Conservation (phyloP, 1,140 invertebrate species). For the Tetragonula clypearis region DNA sequence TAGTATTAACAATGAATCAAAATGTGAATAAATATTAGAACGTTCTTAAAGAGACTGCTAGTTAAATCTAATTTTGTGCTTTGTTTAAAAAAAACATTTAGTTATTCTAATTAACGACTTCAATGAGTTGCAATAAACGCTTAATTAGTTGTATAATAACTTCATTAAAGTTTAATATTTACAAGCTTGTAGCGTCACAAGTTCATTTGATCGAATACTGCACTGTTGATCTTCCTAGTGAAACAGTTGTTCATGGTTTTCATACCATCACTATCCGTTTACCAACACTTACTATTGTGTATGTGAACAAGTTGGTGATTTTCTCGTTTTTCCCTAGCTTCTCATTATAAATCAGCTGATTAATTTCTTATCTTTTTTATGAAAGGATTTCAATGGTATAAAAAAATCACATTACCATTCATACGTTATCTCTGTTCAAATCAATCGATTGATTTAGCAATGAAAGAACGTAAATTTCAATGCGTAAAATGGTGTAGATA, state of each 20-base stretch:
- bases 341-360: conserved; percentile 1
- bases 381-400: background rate
- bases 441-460: background rate
- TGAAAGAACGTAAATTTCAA: conserved; percentile 1
- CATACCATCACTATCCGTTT: conserved; percentile 11
- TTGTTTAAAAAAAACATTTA: conserved; percentile 6
- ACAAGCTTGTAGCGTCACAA: conserved; percentile 13
- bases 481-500: background rate
- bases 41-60: background rate
- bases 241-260: conserved; percentile 19
- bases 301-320: background rate
- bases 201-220: conserved; percentile 12
- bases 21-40: background rate
- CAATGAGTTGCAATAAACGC: background rate
- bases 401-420: background rate
- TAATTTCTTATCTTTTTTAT: background rate
- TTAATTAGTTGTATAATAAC: conserved; percentile 13
- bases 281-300: conserved; percentile 11
- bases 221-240: conserved; percentile 36
- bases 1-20: background rate
- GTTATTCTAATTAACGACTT: background rate
- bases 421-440: background rate
- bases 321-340: conserved; percentile 12
- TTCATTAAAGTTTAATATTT: conserved; percentile 7
- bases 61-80: background rate